phyloP scores from a whole-genome alignment of 1,140 invertebrate genomes.

The Drosophila leontia region DNA sequence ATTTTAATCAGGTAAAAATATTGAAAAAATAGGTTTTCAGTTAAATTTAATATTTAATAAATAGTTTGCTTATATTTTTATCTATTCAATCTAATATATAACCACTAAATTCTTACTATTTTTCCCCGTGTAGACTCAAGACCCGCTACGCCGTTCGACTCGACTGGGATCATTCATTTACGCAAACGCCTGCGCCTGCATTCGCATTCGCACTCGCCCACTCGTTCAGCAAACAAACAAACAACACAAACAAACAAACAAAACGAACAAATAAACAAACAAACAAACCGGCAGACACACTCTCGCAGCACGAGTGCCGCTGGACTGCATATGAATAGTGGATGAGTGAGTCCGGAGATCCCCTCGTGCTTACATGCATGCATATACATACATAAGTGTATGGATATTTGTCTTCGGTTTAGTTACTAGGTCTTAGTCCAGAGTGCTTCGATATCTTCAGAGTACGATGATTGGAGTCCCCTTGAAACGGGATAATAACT shows the following conservation, averaged over 20 bases:
- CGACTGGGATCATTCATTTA: slow-evolving; percentile 76
- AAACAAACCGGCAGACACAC: slow-evolving; percentile 36
- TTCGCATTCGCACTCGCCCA: slow-evolving; percentile 54
- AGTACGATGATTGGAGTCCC: slow-evolving; percentile 3
- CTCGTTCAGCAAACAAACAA: slow-evolving; percentile 60
- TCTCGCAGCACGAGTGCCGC: slow-evolving; percentile 38
- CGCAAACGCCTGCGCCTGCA: slow-evolving; percentile 50
- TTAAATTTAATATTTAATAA: neutral
- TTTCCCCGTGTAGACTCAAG: slow-evolving; percentile 14
- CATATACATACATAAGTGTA: neutral
- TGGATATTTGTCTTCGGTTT: slow-evolving; percentile 22
- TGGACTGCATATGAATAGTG: slow-evolving; percentile 78
- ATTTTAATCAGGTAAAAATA: too few relatives aligned
- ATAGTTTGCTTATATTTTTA: too few relatives aligned
- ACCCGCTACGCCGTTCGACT: slow-evolving; percentile 23
- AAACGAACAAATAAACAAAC: slow-evolving; percentile 20
- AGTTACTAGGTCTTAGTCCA: slow-evolving; percentile 43
- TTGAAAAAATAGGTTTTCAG: too few relatives aligned
- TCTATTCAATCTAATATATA: neutral
- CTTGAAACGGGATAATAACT: neutral
- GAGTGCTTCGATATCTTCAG: slow-evolving; percentile 22
- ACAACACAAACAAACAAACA: slow-evolving; percentile 30
- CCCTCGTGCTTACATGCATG: slow-evolving; percentile 3
- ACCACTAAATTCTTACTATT: neutral
- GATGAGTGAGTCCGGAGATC: slow-evolving; percentile 26